Percentiles rank a stretch among this genome's conserved stretches.
phyloP scores from a whole-genome alignment of 2,113 vertebrate genomes.

The Gymnobelideus leadbeateri region DNA sequence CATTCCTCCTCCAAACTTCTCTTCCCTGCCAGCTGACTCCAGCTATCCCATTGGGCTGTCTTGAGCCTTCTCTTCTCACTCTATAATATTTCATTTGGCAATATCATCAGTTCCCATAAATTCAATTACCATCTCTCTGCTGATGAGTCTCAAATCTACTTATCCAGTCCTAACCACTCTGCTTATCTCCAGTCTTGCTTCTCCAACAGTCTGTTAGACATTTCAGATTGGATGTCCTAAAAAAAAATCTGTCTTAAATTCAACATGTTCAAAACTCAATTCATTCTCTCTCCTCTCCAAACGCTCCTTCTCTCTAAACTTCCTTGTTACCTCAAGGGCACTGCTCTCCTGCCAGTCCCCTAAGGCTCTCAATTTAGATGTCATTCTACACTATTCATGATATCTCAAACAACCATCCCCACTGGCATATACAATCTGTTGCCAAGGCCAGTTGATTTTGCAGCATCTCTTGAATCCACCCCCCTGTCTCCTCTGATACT shows the following conservation, averaged over 20 bases:
- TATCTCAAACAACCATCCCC: background rate
- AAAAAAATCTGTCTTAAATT: background rate
- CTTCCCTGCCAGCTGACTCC: background rate
- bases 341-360: background rate
- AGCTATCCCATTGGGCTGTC: background rate
- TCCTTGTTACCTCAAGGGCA: background rate
- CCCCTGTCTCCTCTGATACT: background rate
- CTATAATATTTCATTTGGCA: background rate
- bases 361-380: background rate
- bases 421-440: background rate
- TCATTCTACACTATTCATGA: background rate
- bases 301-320: background rate
- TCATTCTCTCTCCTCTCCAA: background rate
- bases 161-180: background rate
- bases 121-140: background rate
- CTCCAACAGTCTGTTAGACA: background rate
- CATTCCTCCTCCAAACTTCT: background rate
- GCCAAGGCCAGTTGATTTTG: background rate
- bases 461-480: background rate
- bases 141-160: background rate
- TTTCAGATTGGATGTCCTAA: background rate
- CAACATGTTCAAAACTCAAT: background rate
- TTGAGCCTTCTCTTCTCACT: background rate
- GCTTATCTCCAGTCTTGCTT: background rate
- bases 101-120: background rate